A percentile compares a stretch with the other conserved stretches of the same genome.
Evolutionary conservation across 1,140 invertebrate species (phyloP).

Genomic region (Ceratina australensis): DNA sequence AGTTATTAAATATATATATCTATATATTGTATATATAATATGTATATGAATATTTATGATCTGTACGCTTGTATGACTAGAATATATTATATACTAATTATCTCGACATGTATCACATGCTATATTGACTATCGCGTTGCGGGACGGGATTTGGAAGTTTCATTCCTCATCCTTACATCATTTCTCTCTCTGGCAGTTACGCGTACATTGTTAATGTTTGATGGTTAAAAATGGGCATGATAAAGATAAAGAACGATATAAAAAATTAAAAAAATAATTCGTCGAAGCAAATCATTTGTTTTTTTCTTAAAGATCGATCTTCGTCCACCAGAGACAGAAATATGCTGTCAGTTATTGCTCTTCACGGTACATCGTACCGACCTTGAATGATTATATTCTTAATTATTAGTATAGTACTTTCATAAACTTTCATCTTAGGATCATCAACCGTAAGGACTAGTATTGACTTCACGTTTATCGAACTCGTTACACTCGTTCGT

Average conservation of each 20-base stretch:
- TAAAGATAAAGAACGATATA: not conserved
- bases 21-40: constrained; percentile 72
- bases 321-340: constrained; percentile 42
- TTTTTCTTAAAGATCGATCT: not conserved
- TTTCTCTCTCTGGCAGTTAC: constrained; percentile 45
- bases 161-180: constrained; percentile 54
- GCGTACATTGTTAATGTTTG: not conserved
- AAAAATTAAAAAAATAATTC: constrained; percentile 26
- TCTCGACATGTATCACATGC: constrained; percentile 78
- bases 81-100: constrained; percentile 62
- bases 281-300: not conserved
- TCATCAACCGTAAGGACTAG: constrained; percentile 11
- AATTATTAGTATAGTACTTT: constrained; percentile 60
- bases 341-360: constrained; percentile 54
- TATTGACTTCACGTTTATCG: constrained; percentile 41
- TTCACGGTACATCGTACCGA: constrained; percentile 44
- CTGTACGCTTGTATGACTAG: constrained; percentile 59
- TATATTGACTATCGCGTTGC: constrained; percentile 79
- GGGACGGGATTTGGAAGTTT: constrained; percentile 70
- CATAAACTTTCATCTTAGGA: constrained; percentile 48
- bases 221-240: not conserved
- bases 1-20: constrained; percentile 63
- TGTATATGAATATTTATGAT: constrained; percentile 69
- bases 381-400: constrained; percentile 22
- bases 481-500: constrained; percentile 26